Conservation (phyloP, 1,140 invertebrate species). For the Drosophila simulans region DNA sequence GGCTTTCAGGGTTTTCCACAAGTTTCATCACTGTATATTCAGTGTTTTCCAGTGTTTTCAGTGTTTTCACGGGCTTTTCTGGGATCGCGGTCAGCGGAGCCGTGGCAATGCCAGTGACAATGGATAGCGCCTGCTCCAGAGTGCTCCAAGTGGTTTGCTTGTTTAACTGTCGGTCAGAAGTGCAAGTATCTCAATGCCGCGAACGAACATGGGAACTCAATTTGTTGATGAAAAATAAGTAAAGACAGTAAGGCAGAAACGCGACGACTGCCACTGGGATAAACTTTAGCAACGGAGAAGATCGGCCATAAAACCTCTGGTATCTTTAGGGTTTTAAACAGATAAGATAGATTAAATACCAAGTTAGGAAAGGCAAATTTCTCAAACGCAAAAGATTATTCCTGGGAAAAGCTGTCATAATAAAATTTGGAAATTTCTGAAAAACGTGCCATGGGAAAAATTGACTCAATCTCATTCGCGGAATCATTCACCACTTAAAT, state of each 20-base stretch:
- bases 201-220: slow-evolving; percentile 64
- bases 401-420: slow-evolving; percentile 2
- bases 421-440: background rate
- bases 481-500: slow-evolving; percentile 3
- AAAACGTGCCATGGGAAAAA: too few relatives aligned
- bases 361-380: slow-evolving; percentile 5
- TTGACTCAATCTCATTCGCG: background rate
- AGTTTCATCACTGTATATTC: background rate
- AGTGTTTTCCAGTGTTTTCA: background rate
- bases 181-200: slow-evolving; percentile 30
- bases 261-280: slow-evolving; percentile 1
- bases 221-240: slow-evolving; percentile 62
- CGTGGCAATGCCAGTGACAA: slow-evolving; percentile 31
- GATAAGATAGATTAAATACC: slow-evolving; percentile 18
- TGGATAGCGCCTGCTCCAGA: slow-evolving; percentile 31
- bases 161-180: slow-evolving; percentile 42
- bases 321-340: slow-evolving; percentile 4
- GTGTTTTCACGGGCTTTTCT: slow-evolving; percentile 1
- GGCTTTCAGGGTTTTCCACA: slow-evolving; percentile 10
- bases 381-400: slow-evolving; percentile 12
- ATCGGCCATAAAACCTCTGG: slow-evolving; percentile 5
- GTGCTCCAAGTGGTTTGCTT: slow-evolving; percentile 39
- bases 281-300: slow-evolving; percentile 16
- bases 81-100: slow-evolving; percentile 44
- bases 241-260: slow-evolving; percentile 4